Conservation (phyloP, 2,113 vertebrate species). For the Phalacrocorax aristotelis region DNA sequence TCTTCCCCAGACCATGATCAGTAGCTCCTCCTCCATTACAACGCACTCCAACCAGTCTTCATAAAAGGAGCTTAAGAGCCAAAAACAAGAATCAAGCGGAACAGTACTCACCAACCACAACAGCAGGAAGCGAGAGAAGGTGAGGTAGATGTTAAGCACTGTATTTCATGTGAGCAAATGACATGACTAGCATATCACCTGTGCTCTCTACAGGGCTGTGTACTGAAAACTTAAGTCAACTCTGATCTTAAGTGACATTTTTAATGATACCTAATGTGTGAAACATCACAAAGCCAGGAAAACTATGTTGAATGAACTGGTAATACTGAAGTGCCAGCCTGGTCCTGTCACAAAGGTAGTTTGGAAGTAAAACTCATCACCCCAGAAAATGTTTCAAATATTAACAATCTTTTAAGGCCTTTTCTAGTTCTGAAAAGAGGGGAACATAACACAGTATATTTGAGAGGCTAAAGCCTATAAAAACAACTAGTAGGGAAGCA, state of each 20-base stretch:
- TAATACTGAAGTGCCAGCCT: background rate
- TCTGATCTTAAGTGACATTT: background rate
- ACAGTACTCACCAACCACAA: background rate
- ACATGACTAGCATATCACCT: background rate
- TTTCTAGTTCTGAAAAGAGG: background rate
- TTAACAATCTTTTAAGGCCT: background rate
- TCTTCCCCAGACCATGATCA: background rate
- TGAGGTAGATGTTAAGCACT: background rate
- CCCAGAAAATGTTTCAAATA: background rate
- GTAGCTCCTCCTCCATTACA: background rate
- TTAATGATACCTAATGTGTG: background rate
- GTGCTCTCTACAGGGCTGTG: background rate
- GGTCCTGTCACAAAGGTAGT: background rate
- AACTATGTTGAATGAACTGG: background rate
- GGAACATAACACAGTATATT: background rate
- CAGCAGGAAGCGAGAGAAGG: background rate
- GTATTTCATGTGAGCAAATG: background rate
- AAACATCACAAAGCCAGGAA: background rate
- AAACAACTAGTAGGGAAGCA: background rate
- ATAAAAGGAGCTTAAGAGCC: background rate
- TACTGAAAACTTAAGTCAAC: background rate
- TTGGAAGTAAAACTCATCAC: background rate
- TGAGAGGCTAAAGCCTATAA: background rate
- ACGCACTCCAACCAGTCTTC: background rate
- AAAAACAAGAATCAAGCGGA: background rate